Percentiles rank a stretch among this genome's conserved stretches.
Evolutionary conservation across 2,888 invertebrate genomes (phyloP).

Genomic region (Ectemnius cavifrons): DNA sequence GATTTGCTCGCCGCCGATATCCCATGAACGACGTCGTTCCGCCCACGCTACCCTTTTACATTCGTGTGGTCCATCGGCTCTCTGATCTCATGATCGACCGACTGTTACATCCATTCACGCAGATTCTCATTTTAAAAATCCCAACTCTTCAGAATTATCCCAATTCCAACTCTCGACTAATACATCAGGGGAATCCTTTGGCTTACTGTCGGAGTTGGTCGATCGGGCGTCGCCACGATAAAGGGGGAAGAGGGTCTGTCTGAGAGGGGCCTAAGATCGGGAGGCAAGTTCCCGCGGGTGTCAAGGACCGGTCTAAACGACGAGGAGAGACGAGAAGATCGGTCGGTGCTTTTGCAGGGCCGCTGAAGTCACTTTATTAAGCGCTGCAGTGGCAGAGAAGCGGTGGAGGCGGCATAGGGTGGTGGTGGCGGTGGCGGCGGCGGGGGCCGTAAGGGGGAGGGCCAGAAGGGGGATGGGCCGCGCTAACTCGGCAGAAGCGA

Average conservation of each 20-base stretch:
- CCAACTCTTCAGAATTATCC: too few relatives aligned
- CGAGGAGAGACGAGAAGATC: neutral
- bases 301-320: conserved; percentile 43
- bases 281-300: neutral
- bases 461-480: conserved; percentile 7
- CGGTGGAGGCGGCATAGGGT: conserved; percentile 34
- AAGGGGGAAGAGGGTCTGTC: neutral
- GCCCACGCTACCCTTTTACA: neutral
- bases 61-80: neutral
- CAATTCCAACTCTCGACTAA: too few relatives aligned
- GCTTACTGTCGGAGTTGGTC: too few relatives aligned
- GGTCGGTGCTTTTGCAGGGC: conserved; percentile 52
- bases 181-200: too few relatives aligned
- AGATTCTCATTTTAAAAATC: too few relatives aligned
- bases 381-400: conserved; percentile 34
- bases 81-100: too few relatives aligned
- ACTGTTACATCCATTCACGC: too few relatives aligned
- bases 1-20: neutral
- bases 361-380: conserved; percentile 67
- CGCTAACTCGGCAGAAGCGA: conserved; percentile 53
- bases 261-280: conserved; percentile 1
- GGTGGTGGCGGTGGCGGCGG: too few relatives aligned
- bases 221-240: too few relatives aligned
- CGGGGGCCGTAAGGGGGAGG: neutral
- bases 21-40: neutral